A percentile compares a stretch with the other conserved stretches of the same genome.
Conservation (phyloP, 2,888 invertebrate species). For the Dynastes maya region DNA sequence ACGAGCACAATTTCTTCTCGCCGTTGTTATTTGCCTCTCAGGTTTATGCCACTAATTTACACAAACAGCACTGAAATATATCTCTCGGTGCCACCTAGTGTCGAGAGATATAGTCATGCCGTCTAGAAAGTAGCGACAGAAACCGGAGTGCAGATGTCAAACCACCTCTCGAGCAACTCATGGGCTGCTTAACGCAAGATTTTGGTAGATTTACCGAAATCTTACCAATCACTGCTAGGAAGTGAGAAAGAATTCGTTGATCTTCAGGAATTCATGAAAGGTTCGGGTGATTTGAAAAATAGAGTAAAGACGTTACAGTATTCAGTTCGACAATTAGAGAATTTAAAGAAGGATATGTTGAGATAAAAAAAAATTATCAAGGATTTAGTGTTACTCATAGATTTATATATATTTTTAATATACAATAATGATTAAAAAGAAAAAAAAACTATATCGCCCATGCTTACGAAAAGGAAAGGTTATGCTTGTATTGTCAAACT, state of each 20-base stretch:
- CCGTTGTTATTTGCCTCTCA: too few species aligned
- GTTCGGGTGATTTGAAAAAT: constrained; percentile 55
- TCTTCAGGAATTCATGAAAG: constrained; percentile 56
- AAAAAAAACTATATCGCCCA: neutral
- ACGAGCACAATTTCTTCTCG: too few species aligned
- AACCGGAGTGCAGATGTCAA: too few species aligned
- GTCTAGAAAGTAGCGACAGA: too few species aligned
- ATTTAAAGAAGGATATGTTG: constrained; percentile 48
- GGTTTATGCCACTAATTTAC: too few species aligned
- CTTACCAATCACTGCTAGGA: too few species aligned
- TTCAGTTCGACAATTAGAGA: constrained; percentile 50
- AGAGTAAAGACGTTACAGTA: constrained; percentile 50
- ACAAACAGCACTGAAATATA: too few species aligned
- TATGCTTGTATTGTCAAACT: constrained; percentile 25
- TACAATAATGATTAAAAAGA: constrained; percentile 8
- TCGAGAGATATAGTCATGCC: too few species aligned
- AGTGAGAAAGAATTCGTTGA: constrained; percentile 51
- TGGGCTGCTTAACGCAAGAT: too few species aligned
- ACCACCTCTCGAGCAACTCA: too few species aligned
- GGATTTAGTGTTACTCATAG: constrained; percentile 31
- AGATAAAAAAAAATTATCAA: constrained; percentile 43
- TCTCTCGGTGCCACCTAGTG: too few species aligned
- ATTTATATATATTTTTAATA: constrained; percentile 23
- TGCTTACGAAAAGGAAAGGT: neutral
- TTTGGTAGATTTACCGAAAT: too few species aligned